These are phyloP conservation scores for Lasioglossum baleicum DNA, from an alignment of 1,140 invertebrate species.

Conservation along the genomic window DNA sequence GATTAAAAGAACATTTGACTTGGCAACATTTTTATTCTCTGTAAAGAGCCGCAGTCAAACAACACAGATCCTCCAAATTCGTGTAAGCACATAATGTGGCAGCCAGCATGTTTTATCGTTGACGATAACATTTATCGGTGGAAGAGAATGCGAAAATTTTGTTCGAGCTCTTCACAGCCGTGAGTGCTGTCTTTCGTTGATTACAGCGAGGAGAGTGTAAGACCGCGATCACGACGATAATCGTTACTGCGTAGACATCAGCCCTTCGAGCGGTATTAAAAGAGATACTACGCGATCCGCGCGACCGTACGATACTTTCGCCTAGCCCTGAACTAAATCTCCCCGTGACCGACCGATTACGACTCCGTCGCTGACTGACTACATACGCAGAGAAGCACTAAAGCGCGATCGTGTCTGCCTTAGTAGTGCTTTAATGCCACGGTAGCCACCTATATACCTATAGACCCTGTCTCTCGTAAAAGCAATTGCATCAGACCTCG, in stretches of 20 bases:
- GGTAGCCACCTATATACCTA: conserved; percentile 62
- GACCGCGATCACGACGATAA: neutral
- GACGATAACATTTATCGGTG: too few relatives aligned
- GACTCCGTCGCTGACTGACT: conserved; percentile 34
- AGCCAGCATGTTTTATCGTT: too few relatives aligned
- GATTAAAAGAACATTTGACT: too few relatives aligned
- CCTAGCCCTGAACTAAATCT: conserved; percentile 69
- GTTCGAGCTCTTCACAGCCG: too few relatives aligned
- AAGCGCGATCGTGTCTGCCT: conserved; percentile 64
- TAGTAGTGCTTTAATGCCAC: conserved; percentile 71
- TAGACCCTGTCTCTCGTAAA: conserved; percentile 72
- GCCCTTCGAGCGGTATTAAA: conserved; percentile 2
- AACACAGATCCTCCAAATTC: too few relatives aligned
- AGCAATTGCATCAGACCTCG: conserved; percentile 77
- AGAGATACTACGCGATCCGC: conserved; percentile 66
- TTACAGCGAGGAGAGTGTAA: neutral
- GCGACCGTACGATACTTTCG: conserved; percentile 71
- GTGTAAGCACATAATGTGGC: too few relatives aligned
- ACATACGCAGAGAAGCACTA: conserved; percentile 59
- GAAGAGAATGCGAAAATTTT: too few relatives aligned
- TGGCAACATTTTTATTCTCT: too few relatives aligned
- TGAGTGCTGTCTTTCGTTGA: neutral
- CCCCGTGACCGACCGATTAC: conserved; percentile 61
- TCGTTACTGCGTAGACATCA: neutral
- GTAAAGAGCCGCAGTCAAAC: too few relatives aligned